These are phyloP conservation scores for Silurus meridionalis DNA, from an alignment of 2,113 vertebrate genomes.

Conservation along the genomic window DNA sequence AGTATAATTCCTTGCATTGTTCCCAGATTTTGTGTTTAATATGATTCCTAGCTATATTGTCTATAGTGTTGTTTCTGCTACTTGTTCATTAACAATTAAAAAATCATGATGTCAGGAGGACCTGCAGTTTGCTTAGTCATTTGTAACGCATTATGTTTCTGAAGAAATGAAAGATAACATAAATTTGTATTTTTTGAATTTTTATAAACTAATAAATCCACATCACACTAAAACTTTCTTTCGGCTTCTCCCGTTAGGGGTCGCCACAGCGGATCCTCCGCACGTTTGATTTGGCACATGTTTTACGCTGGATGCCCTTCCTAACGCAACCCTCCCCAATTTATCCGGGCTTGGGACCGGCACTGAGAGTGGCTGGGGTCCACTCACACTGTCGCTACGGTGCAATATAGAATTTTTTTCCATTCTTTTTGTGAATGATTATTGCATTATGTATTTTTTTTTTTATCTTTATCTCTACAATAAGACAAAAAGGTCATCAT, in stretches of 20 bases:
- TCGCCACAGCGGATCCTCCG: no score
- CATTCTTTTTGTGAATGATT: neutral
- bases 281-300: no score
- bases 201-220: neutral
- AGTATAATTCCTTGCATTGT: neutral
- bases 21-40: neutral
- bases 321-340: no score
- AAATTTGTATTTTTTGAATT: neutral
- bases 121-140: neutral
- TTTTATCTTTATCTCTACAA: neutral
- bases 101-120: neutral
- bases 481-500: slow-evolving; percentile 12
- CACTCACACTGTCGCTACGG: neutral
- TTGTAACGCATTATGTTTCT: neutral
- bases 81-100: neutral
- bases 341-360: no score
- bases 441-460: neutral
- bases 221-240: no score
- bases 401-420: neutral
- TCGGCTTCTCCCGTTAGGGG: no score
- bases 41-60: neutral
- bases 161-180: neutral
- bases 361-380: no score
- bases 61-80: neutral
- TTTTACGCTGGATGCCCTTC: no score